Conservation (phyloP, 2,113 vertebrate genomes). For the Spilogale gracilis region DNA sequence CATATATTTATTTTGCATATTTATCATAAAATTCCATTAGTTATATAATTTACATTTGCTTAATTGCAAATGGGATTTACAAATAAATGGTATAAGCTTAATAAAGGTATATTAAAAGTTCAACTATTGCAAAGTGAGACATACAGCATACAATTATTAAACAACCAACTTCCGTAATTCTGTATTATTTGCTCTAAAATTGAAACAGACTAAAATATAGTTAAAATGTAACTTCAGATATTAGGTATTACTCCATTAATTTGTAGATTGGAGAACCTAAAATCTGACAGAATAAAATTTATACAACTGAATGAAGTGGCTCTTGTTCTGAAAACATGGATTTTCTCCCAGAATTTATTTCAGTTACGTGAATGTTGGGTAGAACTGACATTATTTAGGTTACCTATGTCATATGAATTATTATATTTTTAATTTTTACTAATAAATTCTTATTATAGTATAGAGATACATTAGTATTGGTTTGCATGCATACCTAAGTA, state of each 20-base stretch:
- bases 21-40: conserved; percentile 7
- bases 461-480: not conserved
- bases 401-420: not conserved
- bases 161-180: conserved; percentile 82
- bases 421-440: not conserved
- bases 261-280: conserved; percentile 69
- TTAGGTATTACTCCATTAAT: conserved; percentile 75
- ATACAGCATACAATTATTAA: conserved; percentile 72
- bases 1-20: not conserved
- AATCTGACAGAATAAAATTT: conserved; percentile 76
- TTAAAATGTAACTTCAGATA: conserved; percentile 83
- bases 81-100: conserved; percentile 66
- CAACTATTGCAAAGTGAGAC: conserved; percentile 79
- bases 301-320: conserved; percentile 65
- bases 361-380: not conserved
- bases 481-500: not conserved
- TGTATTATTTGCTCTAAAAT: conserved; percentile 70
- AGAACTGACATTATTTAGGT: not conserved
- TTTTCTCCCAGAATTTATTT: not conserved
- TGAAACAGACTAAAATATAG: conserved; percentile 82
- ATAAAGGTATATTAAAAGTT: conserved; percentile 57
- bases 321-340: not conserved
- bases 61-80: conserved; percentile 53
- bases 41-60: conserved; percentile 39
- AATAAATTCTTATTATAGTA: not conserved